Evolutionary conservation across 2,888 invertebrate genomes (phyloP).

Genomic region (Aporophyla nigra): DNA sequence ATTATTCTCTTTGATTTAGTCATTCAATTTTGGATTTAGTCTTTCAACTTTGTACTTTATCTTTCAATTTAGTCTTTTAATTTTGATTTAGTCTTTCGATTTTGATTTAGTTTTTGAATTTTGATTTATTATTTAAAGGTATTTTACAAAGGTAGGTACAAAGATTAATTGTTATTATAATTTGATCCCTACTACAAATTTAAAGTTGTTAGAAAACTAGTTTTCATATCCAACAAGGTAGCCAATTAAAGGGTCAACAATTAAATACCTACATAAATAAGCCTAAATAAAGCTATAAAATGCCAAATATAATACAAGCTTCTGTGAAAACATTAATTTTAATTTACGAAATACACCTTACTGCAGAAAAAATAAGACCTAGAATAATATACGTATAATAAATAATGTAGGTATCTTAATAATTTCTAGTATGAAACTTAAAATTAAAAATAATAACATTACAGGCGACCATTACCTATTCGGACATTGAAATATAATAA

Average conservation of each 20-base stretch:
- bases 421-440: constrained; percentile 3
- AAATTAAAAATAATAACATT: too few relatives aligned
- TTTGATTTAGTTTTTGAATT: too few relatives aligned
- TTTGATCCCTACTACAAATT: background rate
- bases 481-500: background rate
- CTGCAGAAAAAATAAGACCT: background rate
- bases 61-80: too few relatives aligned
- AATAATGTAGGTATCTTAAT: too few relatives aligned
- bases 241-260: constrained; percentile 35
- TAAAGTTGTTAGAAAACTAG: constrained; percentile 6
- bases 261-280: constrained; percentile 15
- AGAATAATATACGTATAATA: too few relatives aligned
- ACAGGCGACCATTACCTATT: background rate
- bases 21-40: too few relatives aligned
- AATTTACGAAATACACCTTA: constrained; percentile 21
- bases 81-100: too few relatives aligned
- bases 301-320: constrained; percentile 2
- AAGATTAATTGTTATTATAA: background rate
- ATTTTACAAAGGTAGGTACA: too few relatives aligned
- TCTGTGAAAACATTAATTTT: background rate
- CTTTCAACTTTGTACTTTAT: too few relatives aligned
- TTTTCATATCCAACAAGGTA: constrained; percentile 17
- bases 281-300: constrained; percentile 27
- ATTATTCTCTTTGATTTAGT: background rate
- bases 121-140: too few relatives aligned